Conservation (phyloP, 2,888 invertebrate genomes). For the Iselma pallidipennis region DNA sequence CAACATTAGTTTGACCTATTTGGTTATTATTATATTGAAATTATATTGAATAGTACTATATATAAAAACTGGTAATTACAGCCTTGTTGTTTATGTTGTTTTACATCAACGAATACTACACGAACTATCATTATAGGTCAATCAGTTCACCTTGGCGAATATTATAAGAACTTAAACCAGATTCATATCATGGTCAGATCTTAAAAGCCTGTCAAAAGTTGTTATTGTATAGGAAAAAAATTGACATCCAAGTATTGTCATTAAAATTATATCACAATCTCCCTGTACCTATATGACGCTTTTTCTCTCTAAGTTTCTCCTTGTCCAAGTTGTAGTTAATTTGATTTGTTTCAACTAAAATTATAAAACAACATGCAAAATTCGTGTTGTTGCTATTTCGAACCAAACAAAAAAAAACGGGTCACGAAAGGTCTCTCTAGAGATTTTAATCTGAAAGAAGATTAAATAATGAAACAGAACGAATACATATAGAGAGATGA, state of each 20-base stretch:
- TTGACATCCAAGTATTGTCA: neutral
- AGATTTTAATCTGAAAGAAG: neutral
- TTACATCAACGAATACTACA: neutral
- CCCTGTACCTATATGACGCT: too few species aligned
- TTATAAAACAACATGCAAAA: neutral
- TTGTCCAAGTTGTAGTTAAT: too few species aligned
- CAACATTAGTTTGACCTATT: too few species aligned
- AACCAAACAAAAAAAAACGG: neutral
- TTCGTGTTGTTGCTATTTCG: neutral
- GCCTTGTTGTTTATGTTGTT: too few species aligned
- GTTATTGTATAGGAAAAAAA: neutral
- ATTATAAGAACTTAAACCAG: neutral
- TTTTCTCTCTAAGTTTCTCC: too few species aligned
- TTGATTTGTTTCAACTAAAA: too few species aligned
- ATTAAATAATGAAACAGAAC: neutral
- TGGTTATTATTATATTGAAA: too few species aligned
- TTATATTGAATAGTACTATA: too few species aligned
- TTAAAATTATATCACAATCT: too few species aligned
- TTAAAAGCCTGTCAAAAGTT: neutral
- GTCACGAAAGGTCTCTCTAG: neutral
- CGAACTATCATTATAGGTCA: neutral
- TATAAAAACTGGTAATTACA: neutral
- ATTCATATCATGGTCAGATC: neutral
- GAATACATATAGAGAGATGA: neutral
- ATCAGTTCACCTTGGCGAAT: neutral